These are phyloP conservation scores for Halichondria panicea DNA, from an alignment of 37 sponge, comb jelly and placozoan genomes.

Conservation along the genomic window DNA sequence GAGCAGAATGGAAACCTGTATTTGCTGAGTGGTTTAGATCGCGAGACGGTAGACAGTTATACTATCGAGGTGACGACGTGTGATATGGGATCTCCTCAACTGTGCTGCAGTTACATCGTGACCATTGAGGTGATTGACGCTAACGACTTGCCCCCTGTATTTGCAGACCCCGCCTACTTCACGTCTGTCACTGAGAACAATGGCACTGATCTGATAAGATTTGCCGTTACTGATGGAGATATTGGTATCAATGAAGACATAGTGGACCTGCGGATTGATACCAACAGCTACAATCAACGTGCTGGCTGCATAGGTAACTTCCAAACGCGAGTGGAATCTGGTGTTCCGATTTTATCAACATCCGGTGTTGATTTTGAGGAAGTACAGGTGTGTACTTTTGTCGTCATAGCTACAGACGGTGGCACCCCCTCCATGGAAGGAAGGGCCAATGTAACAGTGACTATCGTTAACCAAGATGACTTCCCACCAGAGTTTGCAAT, in stretches of 20 bases:
- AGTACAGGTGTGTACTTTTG: background rate
- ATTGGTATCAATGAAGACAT: constrained; percentile 48
- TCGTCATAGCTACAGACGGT: constrained; percentile 45
- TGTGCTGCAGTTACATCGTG: constrained; percentile 42
- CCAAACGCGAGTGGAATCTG: background rate
- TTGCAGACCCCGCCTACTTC: constrained; percentile 7
- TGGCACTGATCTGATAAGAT: constrained; percentile 1
- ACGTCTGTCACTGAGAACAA: constrained; percentile 34
- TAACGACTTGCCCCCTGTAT: constrained; percentile 58
- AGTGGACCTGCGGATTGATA: constrained; percentile 13
- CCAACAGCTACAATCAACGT: background rate
- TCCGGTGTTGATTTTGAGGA: constrained; percentile 58
- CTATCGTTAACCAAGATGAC: constrained; percentile 57
- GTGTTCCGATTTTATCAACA: constrained; percentile 13
- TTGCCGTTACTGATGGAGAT: constrained; percentile 57
- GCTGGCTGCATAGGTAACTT: constrained; percentile 47
- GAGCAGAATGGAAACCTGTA: constrained; percentile 22
- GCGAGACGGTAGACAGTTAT: constrained; percentile 18
- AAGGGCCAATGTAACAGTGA: constrained; percentile 24
- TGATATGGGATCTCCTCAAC: constrained; percentile 43
- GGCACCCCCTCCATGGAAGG: constrained; percentile 30
- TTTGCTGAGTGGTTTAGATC: constrained; percentile 22
- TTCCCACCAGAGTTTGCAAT: constrained; percentile 51
- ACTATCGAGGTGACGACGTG: constrained; percentile 23
- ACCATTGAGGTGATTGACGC: constrained; percentile 33